Evolutionary conservation across 2,113 vertebrate species (phyloP), one percentile per base, ranked within the genome.

Genomic region (Toxotes jaculatrix): DNA sequence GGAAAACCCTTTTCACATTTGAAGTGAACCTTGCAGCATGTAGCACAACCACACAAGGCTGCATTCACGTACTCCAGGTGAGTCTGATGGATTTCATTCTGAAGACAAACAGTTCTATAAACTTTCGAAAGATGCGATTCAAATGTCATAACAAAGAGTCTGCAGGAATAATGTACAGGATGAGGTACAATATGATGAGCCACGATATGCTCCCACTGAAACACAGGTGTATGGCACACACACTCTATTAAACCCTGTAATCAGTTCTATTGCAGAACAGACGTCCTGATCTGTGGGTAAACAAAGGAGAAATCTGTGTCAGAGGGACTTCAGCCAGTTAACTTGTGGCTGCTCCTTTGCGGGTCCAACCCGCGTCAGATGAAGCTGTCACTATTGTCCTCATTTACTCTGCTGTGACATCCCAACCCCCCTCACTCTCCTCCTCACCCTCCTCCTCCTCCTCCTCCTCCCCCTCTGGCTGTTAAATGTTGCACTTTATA

Each of bases 301-400:
- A 71, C 47, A 83, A 19, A 56, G 53, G 13, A 47, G 62, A 31
- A 17, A 47, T 66, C 31, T 47, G 77, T 76, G 47, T 71, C 27
- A 43, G 23, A 17, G 9, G 60, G 65, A 59, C 64, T 70, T 77
- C 23, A 27, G 8, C 47, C 45, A 7, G 32, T 7, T 3, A 40
- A n/a, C 59, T 19, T 19, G 32, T 5, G 42, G 34, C 59, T 40
- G 31, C 65, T 31, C 47, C 63, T 51, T 90, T 89, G 68, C 74
- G 78, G 76, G 85, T 87, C 87, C 59, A 79, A 38, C 27, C 49
- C 61, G 61, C 45, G 76, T 83, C 75, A 75, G 62, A 77, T 83
- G 75, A 69, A 80, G 51, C 85, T 82, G 87, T 89, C 90, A 86
- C 83, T 23, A 84, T 73, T 82, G 83, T 86, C 80, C 79, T 64